Evolutionary conservation across 2,888 invertebrate genomes (phyloP).

Genomic region (Chouioia cunea): DNA sequence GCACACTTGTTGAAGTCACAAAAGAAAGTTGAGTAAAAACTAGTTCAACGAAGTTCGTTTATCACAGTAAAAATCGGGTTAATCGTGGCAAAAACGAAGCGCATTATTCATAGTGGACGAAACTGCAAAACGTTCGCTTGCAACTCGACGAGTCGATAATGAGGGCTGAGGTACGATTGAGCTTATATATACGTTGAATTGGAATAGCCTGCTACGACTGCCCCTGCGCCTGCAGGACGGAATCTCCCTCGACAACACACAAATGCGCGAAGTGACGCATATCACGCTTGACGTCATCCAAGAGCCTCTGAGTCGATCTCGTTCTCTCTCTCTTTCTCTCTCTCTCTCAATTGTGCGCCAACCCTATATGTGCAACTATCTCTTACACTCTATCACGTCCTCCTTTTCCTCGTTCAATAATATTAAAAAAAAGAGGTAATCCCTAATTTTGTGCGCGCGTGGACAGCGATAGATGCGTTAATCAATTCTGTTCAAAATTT

Average conservation of each 20-base stretch:
- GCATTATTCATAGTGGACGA: conserved; percentile 13
- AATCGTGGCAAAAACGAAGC: neutral
- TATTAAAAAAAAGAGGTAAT: neutral
- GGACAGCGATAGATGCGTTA: too few species aligned
- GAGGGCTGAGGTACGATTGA: conserved; percentile 16
- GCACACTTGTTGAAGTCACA: conserved; percentile 19
- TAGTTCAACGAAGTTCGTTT: neutral
- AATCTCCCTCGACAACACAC: conserved; percentile 4
- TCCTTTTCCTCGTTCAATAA: neutral
- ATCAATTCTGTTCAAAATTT: too few species aligned
- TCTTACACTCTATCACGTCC: too few species aligned
- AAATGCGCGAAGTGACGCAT: conserved; percentile 33
- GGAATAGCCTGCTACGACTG: conserved; percentile 16
- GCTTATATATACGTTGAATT: conserved; percentile 26
- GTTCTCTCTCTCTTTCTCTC: too few species aligned
- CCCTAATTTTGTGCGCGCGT: too few species aligned
- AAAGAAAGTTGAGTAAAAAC: neutral
- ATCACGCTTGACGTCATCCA: conserved; percentile 38
- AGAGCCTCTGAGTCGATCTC: neutral
- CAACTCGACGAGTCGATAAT: conserved; percentile 27
- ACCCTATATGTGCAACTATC: too few species aligned
- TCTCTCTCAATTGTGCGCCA: too few species aligned
- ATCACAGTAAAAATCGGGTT: conserved; percentile 24
- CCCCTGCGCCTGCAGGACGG: conserved; percentile 1
- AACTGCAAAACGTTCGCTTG: neutral